phyloP scores from a whole-genome alignment of 2,113 vertebrate genomes.

The Peromyscus maniculatus region DNA sequence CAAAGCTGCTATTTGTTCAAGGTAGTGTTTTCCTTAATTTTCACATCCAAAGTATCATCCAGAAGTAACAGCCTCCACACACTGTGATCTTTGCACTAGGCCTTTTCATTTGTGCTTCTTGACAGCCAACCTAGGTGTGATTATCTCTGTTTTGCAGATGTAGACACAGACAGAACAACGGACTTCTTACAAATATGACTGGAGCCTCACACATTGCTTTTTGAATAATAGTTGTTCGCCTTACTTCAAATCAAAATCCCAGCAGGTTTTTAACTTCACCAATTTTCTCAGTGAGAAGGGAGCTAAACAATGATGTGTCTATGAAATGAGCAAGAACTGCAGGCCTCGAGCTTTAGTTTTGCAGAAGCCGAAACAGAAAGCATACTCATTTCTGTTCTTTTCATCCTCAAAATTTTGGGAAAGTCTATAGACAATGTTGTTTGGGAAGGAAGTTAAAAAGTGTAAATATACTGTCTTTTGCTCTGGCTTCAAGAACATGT shows the following conservation, averaged over 20 bases:
- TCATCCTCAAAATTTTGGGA: constrained; percentile 43
- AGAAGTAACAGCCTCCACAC: neutral
- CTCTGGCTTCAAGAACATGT: constrained; percentile 54
- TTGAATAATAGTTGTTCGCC: constrained; percentile 10
- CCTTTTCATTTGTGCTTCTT: neutral
- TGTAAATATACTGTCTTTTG: constrained; percentile 69
- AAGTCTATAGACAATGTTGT: constrained; percentile 58
- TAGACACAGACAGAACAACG: neutral
- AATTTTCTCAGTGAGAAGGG: constrained; percentile 58
- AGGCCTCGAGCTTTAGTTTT: constrained; percentile 50
- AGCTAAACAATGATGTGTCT: neutral
- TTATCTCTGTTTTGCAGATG: neutral
- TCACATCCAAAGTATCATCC: neutral
- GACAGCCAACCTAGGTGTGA: neutral
- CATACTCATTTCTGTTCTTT: constrained; percentile 36
- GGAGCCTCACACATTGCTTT: constrained; percentile 22
- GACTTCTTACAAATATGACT: neutral
- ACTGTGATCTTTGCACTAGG: neutral
- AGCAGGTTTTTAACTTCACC: constrained; percentile 51
- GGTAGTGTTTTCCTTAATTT: neutral
- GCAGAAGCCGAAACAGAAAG: constrained; percentile 13
- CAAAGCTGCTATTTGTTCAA: constrained; percentile 45
- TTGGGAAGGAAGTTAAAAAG: constrained; percentile 71
- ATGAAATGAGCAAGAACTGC: neutral
- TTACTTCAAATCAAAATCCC: constrained; percentile 58